Evolutionary conservation across 1,140 invertebrate genomes (phyloP).

Genomic region (Vanessa atalanta): DNA sequence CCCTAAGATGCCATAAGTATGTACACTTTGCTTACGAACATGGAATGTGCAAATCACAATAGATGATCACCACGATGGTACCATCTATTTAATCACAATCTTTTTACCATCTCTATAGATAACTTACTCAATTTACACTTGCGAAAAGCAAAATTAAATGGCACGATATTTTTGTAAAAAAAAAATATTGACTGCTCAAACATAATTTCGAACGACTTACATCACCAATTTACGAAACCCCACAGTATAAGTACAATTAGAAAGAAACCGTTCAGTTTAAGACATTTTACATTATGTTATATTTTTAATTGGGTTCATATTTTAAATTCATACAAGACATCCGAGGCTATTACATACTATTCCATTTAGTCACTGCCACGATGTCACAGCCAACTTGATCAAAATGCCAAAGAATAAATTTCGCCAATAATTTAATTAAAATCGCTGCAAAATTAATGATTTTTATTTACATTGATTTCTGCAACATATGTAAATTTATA

Average conservation of each 20-base stretch:
- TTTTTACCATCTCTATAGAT: slow-evolving; percentile 23
- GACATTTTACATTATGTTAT: background rate
- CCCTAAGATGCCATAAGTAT: background rate
- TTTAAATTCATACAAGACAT: too few relatives aligned
- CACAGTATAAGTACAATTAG: slow-evolving; percentile 19
- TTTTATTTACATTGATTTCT: too few relatives aligned
- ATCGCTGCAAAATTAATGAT: too few relatives aligned
- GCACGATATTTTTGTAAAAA: slow-evolving; percentile 59
- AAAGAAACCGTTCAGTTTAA: slow-evolving; percentile 1
- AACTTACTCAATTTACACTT: slow-evolving; percentile 38
- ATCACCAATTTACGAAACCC: slow-evolving; percentile 2
- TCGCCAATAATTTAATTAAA: too few relatives aligned
- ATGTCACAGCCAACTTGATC: too few relatives aligned
- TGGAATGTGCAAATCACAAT: slow-evolving; percentile 61
- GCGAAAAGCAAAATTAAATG: slow-evolving; percentile 51
- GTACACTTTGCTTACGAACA: slow-evolving; percentile 29
- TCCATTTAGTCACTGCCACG: too few relatives aligned
- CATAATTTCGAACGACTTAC: slow-evolving; percentile 34
- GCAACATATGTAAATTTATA: too few relatives aligned
- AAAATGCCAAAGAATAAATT: too few relatives aligned
- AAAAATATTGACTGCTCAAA: slow-evolving; percentile 39
- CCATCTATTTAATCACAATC: slow-evolving; percentile 23
- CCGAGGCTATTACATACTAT: too few relatives aligned
- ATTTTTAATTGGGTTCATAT: background rate
- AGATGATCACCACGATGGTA: slow-evolving; percentile 17